Evolutionary conservation across 2,113 vertebrate species (phyloP), one percentile per base, ranked within the genome.

Genomic region (Telmatochromis brichardi): DNA sequence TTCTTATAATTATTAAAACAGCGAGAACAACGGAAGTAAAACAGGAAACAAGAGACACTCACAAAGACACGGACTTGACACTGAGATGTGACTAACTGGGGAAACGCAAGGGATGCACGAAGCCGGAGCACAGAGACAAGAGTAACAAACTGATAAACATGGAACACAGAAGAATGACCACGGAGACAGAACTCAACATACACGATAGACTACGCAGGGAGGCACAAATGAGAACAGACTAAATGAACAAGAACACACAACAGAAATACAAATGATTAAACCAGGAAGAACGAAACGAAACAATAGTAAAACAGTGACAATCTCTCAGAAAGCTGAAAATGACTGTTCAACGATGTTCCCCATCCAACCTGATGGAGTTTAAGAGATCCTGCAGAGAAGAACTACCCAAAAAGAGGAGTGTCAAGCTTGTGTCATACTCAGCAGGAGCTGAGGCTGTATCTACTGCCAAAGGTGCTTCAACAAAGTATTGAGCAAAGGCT

Each of bases 1-100:
- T 80, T 80, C 33, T 55, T 17, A 71, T 87, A 17, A 82, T 78
- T 40, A 89, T 92, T 80, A 6, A 90, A 78, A 73, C 60, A 15
- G 14, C 2, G 12, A 57, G 21, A 57, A 57, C 6, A 57, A 26
- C 13, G 1, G 0, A 28, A 58, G 55, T 58, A 15, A 28, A 31
- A 31, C 55, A 2, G 28, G 2, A 19, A 63, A 33, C 28, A 63
- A 63, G 15, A 63, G 58, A 33, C 57, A 60, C 8, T 31, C 14
- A 31, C 2, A 63, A 63, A 63, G 58, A 19, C 28, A 60, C 57
- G 0, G 5, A 63, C 15, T 11, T 6, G 15, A 1, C 0, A 63
- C 28, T 63, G 58, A 63, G 58, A 63, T 0, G 10, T 0, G 28
- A 63, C 0, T 33, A 19, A 63, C 9, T 63, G 8, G 28, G 28